These are phyloP conservation scores for Abramis brama DNA, from an alignment of 2,113 vertebrate genomes.

Conservation along the genomic window DNA sequence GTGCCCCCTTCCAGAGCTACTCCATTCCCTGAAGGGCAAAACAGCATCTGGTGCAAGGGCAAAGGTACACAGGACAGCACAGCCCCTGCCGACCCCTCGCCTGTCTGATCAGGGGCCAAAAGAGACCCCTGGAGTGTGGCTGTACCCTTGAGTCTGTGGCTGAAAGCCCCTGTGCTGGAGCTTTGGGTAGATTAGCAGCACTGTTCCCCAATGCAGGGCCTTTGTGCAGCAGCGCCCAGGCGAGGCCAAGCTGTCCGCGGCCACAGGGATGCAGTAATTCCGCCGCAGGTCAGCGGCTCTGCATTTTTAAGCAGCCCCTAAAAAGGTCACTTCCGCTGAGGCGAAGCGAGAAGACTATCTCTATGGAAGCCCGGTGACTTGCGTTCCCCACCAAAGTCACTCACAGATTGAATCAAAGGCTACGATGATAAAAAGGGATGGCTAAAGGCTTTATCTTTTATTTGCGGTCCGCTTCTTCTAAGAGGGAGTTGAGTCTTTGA, in stretches of 20 bases:
- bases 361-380: constrained; percentile 18
- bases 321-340: constrained; percentile 69
- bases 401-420: constrained; percentile 51
- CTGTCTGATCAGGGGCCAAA: constrained; percentile 75
- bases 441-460: constrained; percentile 56
- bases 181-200: constrained; percentile 77
- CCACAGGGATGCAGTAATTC: constrained; percentile 75
- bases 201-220: constrained; percentile 64
- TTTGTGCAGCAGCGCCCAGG: constrained; percentile 76
- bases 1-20: constrained; percentile 55
- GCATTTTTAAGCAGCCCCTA: constrained; percentile 68
- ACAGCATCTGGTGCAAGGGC: constrained; percentile 73
- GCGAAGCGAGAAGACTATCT: constrained; percentile 44
- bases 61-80: constrained; percentile 66
- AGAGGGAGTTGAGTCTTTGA: constrained; percentile 54
- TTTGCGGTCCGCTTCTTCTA: constrained; percentile 41
- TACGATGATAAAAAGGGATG: constrained; percentile 51
- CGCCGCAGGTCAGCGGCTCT: constrained; percentile 71
- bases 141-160: constrained; percentile 62
- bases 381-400: neutral
- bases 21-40: constrained; percentile 58
- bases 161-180: constrained; percentile 50
- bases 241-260: constrained; percentile 76
- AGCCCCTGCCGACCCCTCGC: constrained; percentile 65
- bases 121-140: constrained; percentile 65